Percentiles rank a stretch among this genome's conserved stretches.
These are phyloP conservation scores for Thysanoteuthis rhombus DNA, from an alignment of 2,888 invertebrate genomes.

Conservation along the genomic window DNA sequence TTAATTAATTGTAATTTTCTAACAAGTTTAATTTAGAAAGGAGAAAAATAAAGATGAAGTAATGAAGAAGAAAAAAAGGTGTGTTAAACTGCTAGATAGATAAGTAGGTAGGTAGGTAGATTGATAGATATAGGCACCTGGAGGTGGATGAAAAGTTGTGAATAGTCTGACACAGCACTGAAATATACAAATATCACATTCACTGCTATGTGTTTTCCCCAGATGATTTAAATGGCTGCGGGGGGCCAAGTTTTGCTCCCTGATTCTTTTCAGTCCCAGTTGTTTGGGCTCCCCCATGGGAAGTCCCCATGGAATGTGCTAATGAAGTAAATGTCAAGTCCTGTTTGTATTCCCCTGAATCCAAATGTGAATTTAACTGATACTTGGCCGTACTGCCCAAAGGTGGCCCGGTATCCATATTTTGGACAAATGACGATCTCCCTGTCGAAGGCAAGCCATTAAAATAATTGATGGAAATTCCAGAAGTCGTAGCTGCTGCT, in stretches of 20 bases:
- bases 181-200: constrained; percentile 33
- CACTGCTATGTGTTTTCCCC: constrained; percentile 31
- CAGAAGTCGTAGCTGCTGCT: not conserved
- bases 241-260: not conserved
- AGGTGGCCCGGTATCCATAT: constrained; percentile 19
- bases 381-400: constrained; percentile 20
- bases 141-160: constrained; percentile 23
- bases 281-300: constrained; percentile 33
- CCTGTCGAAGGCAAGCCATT: constrained; percentile 31
- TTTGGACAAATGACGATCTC: constrained; percentile 27
- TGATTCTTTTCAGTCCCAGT: constrained; percentile 26
- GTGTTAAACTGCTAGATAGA: not conserved
- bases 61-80: not conserved
- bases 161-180: constrained; percentile 27
- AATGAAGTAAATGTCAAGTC: constrained; percentile 31
- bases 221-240: constrained; percentile 26
- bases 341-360: constrained; percentile 31
- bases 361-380: constrained; percentile 29
- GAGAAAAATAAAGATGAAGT: not conserved
- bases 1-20: not conserved
- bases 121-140: constrained; percentile 30
- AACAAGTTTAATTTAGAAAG: not conserved
- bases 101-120: not conserved
- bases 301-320: constrained; percentile 33
- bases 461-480: constrained; percentile 17